Evolutionary conservation across 2,888 invertebrate genomes (phyloP).

Genomic region (Ectemnius lituratus): DNA sequence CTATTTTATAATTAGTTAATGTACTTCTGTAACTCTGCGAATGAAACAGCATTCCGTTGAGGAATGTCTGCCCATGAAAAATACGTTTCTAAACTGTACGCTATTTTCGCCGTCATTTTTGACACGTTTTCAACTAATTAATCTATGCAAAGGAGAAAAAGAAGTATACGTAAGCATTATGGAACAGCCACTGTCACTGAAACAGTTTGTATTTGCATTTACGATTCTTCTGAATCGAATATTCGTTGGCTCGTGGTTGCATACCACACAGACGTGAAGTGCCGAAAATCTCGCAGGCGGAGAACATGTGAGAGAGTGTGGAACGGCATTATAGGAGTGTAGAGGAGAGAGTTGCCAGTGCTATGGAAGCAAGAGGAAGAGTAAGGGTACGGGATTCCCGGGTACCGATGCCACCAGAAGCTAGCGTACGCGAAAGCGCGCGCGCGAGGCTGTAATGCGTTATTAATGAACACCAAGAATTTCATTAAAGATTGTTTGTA

Average conservation of each 20-base stretch:
- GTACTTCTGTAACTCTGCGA: too few species aligned
- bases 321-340: neutral
- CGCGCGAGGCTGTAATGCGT: slow-evolving; percentile 80
- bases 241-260: neutral
- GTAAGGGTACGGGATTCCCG: slow-evolving; percentile 54
- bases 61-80: too few species aligned
- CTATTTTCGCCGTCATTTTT: too few species aligned
- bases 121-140: too few species aligned
- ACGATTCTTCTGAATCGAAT: too few species aligned
- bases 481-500: slow-evolving; percentile 84
- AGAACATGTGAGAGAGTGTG: neutral
- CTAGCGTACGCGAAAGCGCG: slow-evolving; percentile 57
- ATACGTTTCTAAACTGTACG: too few species aligned
- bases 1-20: too few species aligned
- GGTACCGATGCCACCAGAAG: slow-evolving; percentile 63
- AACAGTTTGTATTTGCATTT: too few species aligned
- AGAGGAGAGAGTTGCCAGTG: slow-evolving; percentile 20
- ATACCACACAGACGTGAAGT: slow-evolving; percentile 10
- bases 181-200: too few species aligned
- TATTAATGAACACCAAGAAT: slow-evolving; percentile 85
- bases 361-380: slow-evolving; percentile 20
- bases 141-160: too few species aligned
- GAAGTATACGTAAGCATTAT: too few species aligned
- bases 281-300: slow-evolving; percentile 18
- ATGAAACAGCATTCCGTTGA: too few species aligned